Evolutionary conservation across 2,888 invertebrate genomes (phyloP).

Genomic region (Hirtodrosophila confusa): DNA sequence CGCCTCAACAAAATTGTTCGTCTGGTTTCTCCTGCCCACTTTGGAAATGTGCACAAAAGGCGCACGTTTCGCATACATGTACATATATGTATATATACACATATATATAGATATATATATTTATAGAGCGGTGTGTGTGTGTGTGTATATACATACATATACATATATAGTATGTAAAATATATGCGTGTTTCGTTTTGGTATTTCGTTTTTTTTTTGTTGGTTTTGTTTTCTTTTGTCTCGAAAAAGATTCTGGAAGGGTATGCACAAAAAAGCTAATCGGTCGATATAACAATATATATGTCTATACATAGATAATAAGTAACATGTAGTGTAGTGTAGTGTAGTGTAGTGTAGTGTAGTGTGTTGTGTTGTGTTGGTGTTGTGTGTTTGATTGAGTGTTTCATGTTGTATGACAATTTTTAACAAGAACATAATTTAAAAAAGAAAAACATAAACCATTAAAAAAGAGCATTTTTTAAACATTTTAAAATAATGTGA

Average conservation of each 20-base stretch:
- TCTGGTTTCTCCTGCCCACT: slow-evolving; percentile 34
- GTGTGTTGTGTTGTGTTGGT: slow-evolving; percentile 22
- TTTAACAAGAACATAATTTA: slow-evolving; percentile 61
- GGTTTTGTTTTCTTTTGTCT: not conserved
- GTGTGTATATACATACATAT: slow-evolving; percentile 15
- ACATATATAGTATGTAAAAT: slow-evolving; percentile 32
- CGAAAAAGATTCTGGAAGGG: slow-evolving; percentile 68
- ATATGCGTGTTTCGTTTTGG: slow-evolving; percentile 40
- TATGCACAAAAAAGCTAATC: slow-evolving; percentile 73
- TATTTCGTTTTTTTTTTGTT: slow-evolving; percentile 13
- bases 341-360: slow-evolving; percentile 23
- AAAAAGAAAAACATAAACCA: slow-evolving; percentile 36
- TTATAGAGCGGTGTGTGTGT: slow-evolving; percentile 10
- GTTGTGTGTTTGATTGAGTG: slow-evolving; percentile 29
- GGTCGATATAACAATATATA: slow-evolving; percentile 72
- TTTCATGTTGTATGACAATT: slow-evolving; percentile 41
- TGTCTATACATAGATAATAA: slow-evolving; percentile 73
- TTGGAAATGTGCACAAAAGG: slow-evolving; percentile 60
- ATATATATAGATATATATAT: slow-evolving; percentile 17
- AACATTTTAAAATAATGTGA: slow-evolving; percentile 47
- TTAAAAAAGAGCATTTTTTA: slow-evolving; percentile 34
- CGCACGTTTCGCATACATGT: slow-evolving; percentile 48
- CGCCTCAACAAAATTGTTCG: slow-evolving; percentile 35
- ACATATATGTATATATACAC: slow-evolving; percentile 18
- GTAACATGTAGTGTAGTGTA: slow-evolving; percentile 61